Evolutionary conservation across 2,113 vertebrate genomes (phyloP), one percentile per base, ranked within the genome.

Genomic region (Coreoperca whiteheadi): DNA sequence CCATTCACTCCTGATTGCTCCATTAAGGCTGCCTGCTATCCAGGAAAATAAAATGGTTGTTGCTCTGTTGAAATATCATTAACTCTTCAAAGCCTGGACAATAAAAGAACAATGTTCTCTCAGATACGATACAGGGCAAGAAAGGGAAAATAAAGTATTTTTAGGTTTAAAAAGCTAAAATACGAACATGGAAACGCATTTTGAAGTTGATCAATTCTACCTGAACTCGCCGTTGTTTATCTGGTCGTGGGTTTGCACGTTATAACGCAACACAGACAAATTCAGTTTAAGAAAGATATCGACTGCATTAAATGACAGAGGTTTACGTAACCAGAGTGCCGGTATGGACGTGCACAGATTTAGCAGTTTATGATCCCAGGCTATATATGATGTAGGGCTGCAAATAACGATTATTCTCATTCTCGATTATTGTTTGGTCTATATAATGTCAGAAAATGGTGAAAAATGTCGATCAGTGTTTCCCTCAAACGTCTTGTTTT

Each of bases 1-100:
- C 46, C 20, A 53, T 75, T 83, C 48, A 66, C n/a, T 77, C 30
- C 39, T 71, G 72, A 85, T 77, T 83, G 76, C 75, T 48, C 21
- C 18, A 57, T 70, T 74, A 46, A 16, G 23, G 37, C 37, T 57
- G 6, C 8, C 4, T 72, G 7, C 18, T 41, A 21, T 57, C 41
- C 16, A 60, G 21, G 53, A 59, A 66, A n/a, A 48, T 12, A 12
- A 21, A 37, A 67, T 4, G 51, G 39, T 39, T 63, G 15, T 43
- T 21, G 21, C 34, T 48, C 11, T 63, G 39, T 3, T 60, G 32
- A 64, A 61, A 73, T 65, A 41, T 20, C 9, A 14, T 66, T 69
- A 25, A 30, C 21, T 59, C 41, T 23, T 63, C 3, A 48, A 56
- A 41, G 8, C 3, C 4, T 34, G 12, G n/a, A 50, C 9, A 48